These are phyloP conservation scores for Pseudorhombus dupliciocellatus DNA, from an alignment of 2,113 vertebrate genomes.

Conservation along the genomic window DNA sequence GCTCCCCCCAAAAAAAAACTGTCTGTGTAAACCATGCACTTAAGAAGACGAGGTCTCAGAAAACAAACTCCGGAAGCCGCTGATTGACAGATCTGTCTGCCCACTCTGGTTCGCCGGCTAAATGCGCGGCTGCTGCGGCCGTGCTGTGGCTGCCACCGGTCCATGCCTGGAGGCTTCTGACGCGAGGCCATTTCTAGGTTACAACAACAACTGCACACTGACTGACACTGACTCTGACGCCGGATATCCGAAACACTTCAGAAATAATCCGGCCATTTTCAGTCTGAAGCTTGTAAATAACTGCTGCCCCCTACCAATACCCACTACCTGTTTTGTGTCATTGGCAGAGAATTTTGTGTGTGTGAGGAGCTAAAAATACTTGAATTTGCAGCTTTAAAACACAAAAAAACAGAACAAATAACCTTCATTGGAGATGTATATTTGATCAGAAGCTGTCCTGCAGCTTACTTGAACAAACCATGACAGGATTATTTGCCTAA, in stretches of 20 bases:
- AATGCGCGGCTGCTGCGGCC: slow-evolving; percentile 66
- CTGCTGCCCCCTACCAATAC: slow-evolving; percentile 24
- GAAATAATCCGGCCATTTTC: slow-evolving; percentile 65
- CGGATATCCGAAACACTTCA: slow-evolving; percentile 77
- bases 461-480: slow-evolving; percentile 15
- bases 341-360: slow-evolving; percentile 34
- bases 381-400: slow-evolving; percentile 8
- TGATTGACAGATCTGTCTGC: slow-evolving; percentile 72
- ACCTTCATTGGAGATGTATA: background rate
- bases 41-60: slow-evolving; percentile 59
- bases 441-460: background rate
- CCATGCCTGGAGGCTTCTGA: slow-evolving; percentile 64
- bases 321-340: slow-evolving; percentile 8
- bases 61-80: slow-evolving; percentile 80
- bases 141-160: slow-evolving; percentile 57
- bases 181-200: slow-evolving; percentile 71
- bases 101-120: slow-evolving; percentile 71
- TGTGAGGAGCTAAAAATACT: slow-evolving; percentile 41
- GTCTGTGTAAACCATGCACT: slow-evolving; percentile 63
- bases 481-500: slow-evolving; percentile 7
- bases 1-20: slow-evolving; percentile 9
- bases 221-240: slow-evolving; percentile 61
- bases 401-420: slow-evolving; percentile 4
- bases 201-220: slow-evolving; percentile 67
- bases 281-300: slow-evolving; percentile 64